Evolutionary conservation across 2,113 vertebrate species (phyloP).

Genomic region (Eidolon helvum): DNA sequence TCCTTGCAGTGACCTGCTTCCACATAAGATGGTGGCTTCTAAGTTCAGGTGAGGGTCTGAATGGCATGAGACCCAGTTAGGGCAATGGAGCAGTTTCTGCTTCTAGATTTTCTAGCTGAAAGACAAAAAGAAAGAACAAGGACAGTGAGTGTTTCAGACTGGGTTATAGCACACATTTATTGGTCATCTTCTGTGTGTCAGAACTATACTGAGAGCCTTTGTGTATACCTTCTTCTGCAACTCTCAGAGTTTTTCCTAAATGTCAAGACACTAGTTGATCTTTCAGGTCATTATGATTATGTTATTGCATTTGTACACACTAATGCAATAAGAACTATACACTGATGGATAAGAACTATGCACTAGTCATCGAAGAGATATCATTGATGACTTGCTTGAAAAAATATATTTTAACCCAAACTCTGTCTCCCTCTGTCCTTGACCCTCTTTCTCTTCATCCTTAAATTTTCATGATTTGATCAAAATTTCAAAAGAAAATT

Average conservation of each 20-base stretch:
- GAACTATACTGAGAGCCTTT: background rate
- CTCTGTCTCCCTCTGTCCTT: background rate
- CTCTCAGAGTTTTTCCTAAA: background rate
- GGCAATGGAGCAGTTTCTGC: conserved; percentile 84
- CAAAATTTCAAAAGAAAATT: background rate
- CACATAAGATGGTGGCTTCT: conserved; percentile 46
- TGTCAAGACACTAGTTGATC: background rate
- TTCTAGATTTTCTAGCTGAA: conserved; percentile 87
- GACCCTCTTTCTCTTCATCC: background rate
- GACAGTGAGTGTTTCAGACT: conserved; percentile 61
- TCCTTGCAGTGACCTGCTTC: conserved; percentile 43
- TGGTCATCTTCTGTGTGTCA: background rate
- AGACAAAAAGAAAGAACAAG: conserved; percentile 80
- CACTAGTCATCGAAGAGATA: background rate
- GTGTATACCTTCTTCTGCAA: background rate
- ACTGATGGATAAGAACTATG: background rate
- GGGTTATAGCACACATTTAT: no score
- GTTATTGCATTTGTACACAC: background rate
- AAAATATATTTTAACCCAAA: background rate
- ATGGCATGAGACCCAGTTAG: conserved; percentile 70
- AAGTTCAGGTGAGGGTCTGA: conserved; percentile 64
- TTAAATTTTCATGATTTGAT: background rate
- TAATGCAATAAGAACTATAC: background rate
- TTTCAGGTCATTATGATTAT: background rate
- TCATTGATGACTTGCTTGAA: background rate